These are phyloP conservation scores for Plectropomus leopardus DNA, from an alignment of 2,113 vertebrate genomes.

Conservation along the genomic window DNA sequence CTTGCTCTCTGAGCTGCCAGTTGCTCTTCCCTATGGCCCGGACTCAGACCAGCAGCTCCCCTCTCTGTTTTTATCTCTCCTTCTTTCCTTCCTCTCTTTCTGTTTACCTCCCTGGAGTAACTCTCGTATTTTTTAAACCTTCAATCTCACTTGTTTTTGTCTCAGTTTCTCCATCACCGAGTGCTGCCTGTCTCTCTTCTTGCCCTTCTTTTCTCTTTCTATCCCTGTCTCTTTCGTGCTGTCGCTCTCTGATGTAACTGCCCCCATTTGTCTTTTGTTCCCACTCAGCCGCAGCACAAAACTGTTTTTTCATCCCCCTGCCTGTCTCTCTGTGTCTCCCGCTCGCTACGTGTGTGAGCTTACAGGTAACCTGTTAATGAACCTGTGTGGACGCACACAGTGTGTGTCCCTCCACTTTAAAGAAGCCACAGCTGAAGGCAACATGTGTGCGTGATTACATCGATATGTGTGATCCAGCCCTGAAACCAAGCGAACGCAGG, in stretches of 20 bases:
- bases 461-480: slow-evolving; percentile 38
- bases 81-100: slow-evolving; percentile 18
- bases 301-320: slow-evolving; percentile 10
- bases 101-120: slow-evolving; percentile 44
- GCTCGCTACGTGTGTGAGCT: slow-evolving; percentile 27
- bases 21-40: slow-evolving; percentile 55
- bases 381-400: slow-evolving; percentile 24
- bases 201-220: slow-evolving; percentile 38
- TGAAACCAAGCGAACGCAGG: slow-evolving; percentile 42
- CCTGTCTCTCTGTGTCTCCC: slow-evolving; percentile 11
- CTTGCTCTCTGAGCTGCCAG: slow-evolving; percentile 58
- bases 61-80: slow-evolving; percentile 46
- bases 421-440: slow-evolving; percentile 35
- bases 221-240: slow-evolving; percentile 47
- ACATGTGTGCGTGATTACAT: slow-evolving; percentile 35
- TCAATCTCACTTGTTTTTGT: slow-evolving; percentile 24
- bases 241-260: slow-evolving; percentile 71
- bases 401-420: slow-evolving; percentile 13
- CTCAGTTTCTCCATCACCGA: slow-evolving; percentile 29
- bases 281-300: slow-evolving; percentile 51
- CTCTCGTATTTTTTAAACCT: slow-evolving; percentile 40
- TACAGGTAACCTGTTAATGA: slow-evolving; percentile 63
- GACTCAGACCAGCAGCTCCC: slow-evolving; percentile 60
- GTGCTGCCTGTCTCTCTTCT: slow-evolving; percentile 23
- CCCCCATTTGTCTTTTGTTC: slow-evolving; percentile 69